Evolutionary conservation across 2,888 invertebrate species (phyloP).

Genomic region (Agrotis segetum): DNA sequence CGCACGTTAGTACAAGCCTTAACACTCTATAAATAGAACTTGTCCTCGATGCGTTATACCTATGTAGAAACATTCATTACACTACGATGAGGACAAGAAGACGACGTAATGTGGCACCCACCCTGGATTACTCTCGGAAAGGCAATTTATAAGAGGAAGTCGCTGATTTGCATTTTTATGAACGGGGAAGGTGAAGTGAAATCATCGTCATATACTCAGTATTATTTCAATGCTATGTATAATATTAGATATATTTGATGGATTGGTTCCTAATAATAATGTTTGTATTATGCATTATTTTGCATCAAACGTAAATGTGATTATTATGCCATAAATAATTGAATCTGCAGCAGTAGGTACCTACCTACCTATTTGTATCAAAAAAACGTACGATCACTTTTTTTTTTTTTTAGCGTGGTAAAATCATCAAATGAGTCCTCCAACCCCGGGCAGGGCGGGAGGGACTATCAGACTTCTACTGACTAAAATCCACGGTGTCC

Average conservation of each 20-base stretch:
- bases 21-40: constrained; percentile 74
- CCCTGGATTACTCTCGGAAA: constrained; percentile 83
- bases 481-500: too few species aligned
- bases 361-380: background rate
- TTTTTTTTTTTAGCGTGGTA: too few species aligned
- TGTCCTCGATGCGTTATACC: constrained; percentile 67
- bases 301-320: background rate
- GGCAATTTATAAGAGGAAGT: constrained; percentile 87
- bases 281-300: constrained; percentile 10
- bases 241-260: constrained; percentile 16
- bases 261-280: constrained; percentile 22
- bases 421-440: too few species aligned
- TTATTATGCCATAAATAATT: constrained; percentile 6
- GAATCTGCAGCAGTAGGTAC: background rate
- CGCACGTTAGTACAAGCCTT: constrained; percentile 48
- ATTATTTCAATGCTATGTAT: constrained; percentile 54
- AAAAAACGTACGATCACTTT: background rate
- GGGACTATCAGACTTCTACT: too few species aligned
- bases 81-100: constrained; percentile 72
- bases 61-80: constrained; percentile 69
- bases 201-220: constrained; percentile 72
- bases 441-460: too few species aligned
- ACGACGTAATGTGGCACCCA: constrained; percentile 79
- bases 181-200: constrained; percentile 85
- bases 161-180: constrained; percentile 89